Conservation (phyloP, 2,113 vertebrate species). For the Nyctibius bracteatus region DNA sequence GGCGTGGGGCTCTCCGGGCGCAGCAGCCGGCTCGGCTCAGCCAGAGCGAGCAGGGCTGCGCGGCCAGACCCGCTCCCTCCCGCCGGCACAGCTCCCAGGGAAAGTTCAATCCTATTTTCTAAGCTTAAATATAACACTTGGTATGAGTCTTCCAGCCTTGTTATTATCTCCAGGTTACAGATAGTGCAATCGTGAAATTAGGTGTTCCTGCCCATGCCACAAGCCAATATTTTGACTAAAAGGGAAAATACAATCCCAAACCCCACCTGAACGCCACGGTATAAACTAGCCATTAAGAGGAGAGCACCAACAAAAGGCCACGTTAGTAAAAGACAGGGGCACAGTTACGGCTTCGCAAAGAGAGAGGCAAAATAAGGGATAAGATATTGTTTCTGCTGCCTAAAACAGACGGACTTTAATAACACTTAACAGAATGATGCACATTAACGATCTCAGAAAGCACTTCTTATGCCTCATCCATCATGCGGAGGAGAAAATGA, state of each 20-base stretch:
- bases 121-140: not conserved
- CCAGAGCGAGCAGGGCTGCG: not conserved
- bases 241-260: not conserved
- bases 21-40: not conserved
- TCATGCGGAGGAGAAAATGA: slow-evolving; percentile 78
- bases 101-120: not conserved
- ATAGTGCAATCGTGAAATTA: not conserved
- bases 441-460: slow-evolving; percentile 81
- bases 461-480: slow-evolving; percentile 79
- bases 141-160: not conserved
- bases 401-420: slow-evolving; percentile 81
- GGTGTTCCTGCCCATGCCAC: not conserved
- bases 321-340: not conserved
- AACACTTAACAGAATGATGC: slow-evolving; percentile 80
- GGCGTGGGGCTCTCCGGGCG: not conserved
- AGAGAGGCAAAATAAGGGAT: slow-evolving; percentile 58
- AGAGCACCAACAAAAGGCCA: slow-evolving; percentile 15
- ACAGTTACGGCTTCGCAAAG: slow-evolving; percentile 22
- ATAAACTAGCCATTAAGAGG: not conserved
- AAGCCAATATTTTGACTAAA: not conserved
- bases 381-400: slow-evolving; percentile 70
- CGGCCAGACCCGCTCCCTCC: not conserved
- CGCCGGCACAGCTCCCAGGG: not conserved
- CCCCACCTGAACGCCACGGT: not conserved
- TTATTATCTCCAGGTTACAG: not conserved